These are phyloP conservation scores for Melanerpes formicivorus DNA, from an alignment of 2,113 vertebrate species.

Conservation along the genomic window DNA sequence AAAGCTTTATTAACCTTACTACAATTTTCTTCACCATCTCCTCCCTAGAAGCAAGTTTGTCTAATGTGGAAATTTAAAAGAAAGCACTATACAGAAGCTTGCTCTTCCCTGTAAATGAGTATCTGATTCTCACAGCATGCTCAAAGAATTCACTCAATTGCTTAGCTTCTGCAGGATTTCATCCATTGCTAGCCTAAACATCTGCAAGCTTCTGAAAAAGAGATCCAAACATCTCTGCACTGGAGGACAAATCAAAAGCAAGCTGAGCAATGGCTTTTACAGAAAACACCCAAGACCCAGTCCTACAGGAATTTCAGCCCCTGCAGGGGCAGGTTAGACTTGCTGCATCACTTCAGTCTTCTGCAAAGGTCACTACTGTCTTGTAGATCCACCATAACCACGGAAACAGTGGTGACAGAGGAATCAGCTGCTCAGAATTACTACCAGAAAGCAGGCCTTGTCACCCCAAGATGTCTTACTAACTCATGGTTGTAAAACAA, in stretches of 20 bases:
- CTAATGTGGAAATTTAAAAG: neutral
- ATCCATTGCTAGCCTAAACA: neutral
- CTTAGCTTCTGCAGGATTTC: neutral
- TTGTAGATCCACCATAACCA: neutral
- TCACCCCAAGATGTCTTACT: neutral
- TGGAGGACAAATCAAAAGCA: neutral
- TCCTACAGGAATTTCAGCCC: neutral
- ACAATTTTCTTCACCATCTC: neutral
- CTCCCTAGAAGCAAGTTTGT: neutral
- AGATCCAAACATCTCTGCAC: neutral
- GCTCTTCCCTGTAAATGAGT: neutral
- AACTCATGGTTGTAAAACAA: too few relatives aligned
- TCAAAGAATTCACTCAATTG: neutral
- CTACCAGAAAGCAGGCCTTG: neutral
- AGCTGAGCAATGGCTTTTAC: neutral
- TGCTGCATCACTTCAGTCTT: neutral
- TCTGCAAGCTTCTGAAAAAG: neutral
- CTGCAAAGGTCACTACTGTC: neutral
- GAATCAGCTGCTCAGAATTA: neutral
- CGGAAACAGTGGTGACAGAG: fast-evolving
- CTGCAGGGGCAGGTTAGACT: neutral
- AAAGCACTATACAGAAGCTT: neutral
- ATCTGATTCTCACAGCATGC: neutral
- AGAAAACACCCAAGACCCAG: neutral
- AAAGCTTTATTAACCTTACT: neutral